Evolutionary conservation across 1,140 invertebrate genomes (phyloP).

Genomic region (Drosophila eugracilis): DNA sequence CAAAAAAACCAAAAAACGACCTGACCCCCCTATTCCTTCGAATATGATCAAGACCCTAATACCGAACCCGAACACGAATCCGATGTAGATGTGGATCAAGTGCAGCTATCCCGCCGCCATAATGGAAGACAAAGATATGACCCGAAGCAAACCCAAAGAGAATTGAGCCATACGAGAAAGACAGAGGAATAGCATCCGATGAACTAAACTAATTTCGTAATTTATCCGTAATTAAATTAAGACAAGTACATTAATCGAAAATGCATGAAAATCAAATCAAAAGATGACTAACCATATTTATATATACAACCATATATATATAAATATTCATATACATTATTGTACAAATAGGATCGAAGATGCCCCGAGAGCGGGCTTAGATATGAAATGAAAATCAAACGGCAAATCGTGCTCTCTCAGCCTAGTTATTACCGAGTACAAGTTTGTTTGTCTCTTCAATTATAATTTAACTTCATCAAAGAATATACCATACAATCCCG

Average conservation of each 20-base stretch:
- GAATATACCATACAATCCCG: constrained; percentile 32
- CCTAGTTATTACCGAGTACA: constrained; percentile 47
- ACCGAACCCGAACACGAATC: constrained; percentile 25
- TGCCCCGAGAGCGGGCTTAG: constrained; percentile 10
- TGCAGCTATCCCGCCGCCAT: constrained; percentile 68
- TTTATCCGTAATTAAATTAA: constrained; percentile 47
- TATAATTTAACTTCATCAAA: constrained; percentile 44
- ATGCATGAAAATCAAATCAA: constrained; percentile 60
- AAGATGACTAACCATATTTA: constrained; percentile 38
- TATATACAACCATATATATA: constrained; percentile 40
- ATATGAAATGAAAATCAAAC: constrained; percentile 61
- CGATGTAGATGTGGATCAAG: constrained; percentile 38
- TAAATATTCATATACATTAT: constrained; percentile 43
- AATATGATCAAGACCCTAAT: constrained; percentile 16
- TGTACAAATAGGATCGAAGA: constrained; percentile 61
- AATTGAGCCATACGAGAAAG: constrained; percentile 69
- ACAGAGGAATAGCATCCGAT: constrained; percentile 62
- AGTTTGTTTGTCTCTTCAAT: constrained; percentile 62
- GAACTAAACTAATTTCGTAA: constrained; percentile 50
- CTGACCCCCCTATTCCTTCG: constrained; percentile 28
- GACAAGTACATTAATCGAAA: constrained; percentile 46
- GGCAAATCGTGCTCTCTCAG: constrained; percentile 51
- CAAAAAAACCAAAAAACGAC: constrained; percentile 6
- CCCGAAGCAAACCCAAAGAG: constrained; percentile 55
- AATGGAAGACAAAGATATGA: constrained; percentile 46